Evolutionary conservation across 2,888 invertebrate species (phyloP).

Genomic region (Linnaemya tessellans): DNA sequence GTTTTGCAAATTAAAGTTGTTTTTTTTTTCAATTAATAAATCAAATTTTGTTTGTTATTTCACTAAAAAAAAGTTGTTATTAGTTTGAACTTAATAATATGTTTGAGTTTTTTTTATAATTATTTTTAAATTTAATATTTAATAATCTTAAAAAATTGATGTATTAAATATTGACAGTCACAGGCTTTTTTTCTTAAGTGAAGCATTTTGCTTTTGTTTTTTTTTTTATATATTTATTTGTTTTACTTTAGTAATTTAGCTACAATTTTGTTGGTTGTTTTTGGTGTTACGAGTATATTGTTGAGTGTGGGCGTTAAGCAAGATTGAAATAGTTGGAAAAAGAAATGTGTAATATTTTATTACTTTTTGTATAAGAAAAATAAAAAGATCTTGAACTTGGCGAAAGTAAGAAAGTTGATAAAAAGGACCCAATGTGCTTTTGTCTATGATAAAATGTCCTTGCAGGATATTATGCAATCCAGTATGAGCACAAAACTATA

Average conservation of each 20-base stretch:
- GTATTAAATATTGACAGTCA: slow-evolving; percentile 81
- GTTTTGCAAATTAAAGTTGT: slow-evolving; percentile 61
- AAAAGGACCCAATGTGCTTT: too few relatives aligned
- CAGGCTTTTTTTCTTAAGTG: slow-evolving; percentile 78
- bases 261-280: slow-evolving; percentile 55
- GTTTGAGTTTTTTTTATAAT: slow-evolving; percentile 38
- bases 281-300: not conserved
- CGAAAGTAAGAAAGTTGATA: too few relatives aligned
- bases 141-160: slow-evolving; percentile 66
- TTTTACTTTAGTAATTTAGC: slow-evolving; percentile 63
- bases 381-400: too few relatives aligned
- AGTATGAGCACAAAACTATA: too few relatives aligned
- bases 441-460: too few relatives aligned
- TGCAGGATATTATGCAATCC: too few relatives aligned
- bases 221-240: slow-evolving; percentile 24
- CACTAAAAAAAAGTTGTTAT: slow-evolving; percentile 57
- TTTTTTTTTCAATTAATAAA: slow-evolving; percentile 34
- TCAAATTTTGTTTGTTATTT: slow-evolving; percentile 25
- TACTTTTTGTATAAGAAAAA: too few relatives aligned
- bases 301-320: not conserved
- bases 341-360: too few relatives aligned
- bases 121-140: slow-evolving; percentile 46
- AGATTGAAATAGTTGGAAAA: not conserved
- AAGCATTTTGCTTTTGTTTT: slow-evolving; percentile 75
- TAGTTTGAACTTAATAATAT: slow-evolving; percentile 60